These are phyloP conservation scores for Thamnaconus septentrionalis DNA, from an alignment of 2,113 vertebrate species.

Conservation along the genomic window DNA sequence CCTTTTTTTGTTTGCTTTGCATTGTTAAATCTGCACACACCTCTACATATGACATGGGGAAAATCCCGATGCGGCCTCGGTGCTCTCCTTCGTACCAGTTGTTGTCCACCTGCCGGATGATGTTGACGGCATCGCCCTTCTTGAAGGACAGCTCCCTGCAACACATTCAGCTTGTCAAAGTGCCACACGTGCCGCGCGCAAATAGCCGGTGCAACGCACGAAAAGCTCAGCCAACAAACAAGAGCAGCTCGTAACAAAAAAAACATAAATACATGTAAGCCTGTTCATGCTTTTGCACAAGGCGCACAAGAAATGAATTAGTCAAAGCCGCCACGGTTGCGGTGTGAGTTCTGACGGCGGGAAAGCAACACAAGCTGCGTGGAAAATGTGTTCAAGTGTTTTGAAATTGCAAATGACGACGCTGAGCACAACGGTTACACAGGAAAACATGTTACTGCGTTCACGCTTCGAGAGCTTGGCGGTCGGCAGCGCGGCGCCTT, in stretches of 20 bases:
- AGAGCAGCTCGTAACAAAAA: neutral
- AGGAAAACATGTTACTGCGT: constrained; percentile 6
- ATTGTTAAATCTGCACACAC: constrained; percentile 53
- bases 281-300: constrained; percentile 21
- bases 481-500: neutral
- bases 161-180: constrained; percentile 48
- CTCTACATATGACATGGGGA: constrained; percentile 96
- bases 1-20: too few species aligned
- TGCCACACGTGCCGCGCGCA: neutral
- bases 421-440: constrained; percentile 4
- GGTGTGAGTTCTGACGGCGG: neutral
- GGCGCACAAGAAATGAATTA: neutral
- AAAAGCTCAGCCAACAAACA: constrained; percentile 2
- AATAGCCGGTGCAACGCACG: neutral
- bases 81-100: constrained; percentile 99
- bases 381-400: too few species aligned
- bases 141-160: constrained; percentile 96
- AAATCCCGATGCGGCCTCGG: constrained; percentile 90
- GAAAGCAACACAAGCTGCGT: constrained; percentile 6
- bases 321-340: constrained; percentile 6
- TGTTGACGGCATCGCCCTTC: constrained; percentile 95
- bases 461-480: constrained; percentile 10
- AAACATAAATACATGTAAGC: neutral
- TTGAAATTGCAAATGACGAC: neutral
- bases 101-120: constrained; percentile 97